A percentile compares a stretch with the other conserved stretches of the same genome.
Conservation (phyloP, 2,888 invertebrate genomes). For the Magallana nippona region DNA sequence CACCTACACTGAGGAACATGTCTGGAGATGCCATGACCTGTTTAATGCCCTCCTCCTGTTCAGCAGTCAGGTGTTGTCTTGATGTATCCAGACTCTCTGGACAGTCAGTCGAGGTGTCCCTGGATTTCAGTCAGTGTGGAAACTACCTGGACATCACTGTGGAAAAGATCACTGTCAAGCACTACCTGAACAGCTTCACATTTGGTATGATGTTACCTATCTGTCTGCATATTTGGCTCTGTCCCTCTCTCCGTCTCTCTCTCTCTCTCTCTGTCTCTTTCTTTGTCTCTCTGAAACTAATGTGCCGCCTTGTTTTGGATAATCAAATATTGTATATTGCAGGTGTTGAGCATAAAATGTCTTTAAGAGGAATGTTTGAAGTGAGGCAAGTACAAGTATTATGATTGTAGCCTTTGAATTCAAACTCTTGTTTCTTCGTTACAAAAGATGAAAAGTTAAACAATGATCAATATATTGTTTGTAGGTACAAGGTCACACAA, state of each 20-base stretch:
- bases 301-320: not conserved
- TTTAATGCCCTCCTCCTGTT: constrained; percentile 12
- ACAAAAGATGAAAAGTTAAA: not conserved
- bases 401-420: too few relatives aligned
- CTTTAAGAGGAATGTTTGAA: constrained; percentile 40
- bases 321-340: not conserved
- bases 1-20: not conserved
- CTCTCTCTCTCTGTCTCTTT: too few relatives aligned
- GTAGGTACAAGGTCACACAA: constrained; percentile 30
- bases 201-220: not conserved
- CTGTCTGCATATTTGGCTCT: too few relatives aligned
- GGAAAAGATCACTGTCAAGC: constrained; percentile 16
- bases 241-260: too few relatives aligned
- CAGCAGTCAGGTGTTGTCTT: constrained; percentile 31
- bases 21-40: not conserved
- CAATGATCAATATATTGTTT: not conserved
- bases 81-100: not conserved
- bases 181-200: not conserved
- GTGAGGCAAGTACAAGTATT: constrained; percentile 17
- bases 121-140: constrained; percentile 29
- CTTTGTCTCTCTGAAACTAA: too few relatives aligned
- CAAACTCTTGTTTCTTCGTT: too few relatives aligned
- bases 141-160: constrained; percentile 31
- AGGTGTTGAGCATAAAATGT: constrained; percentile 35
- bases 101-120: not conserved